Base-by-base conservation (phyloP, 2,113 vertebrate genomes). In the Tragelaphus strepsiceros region DNA sequence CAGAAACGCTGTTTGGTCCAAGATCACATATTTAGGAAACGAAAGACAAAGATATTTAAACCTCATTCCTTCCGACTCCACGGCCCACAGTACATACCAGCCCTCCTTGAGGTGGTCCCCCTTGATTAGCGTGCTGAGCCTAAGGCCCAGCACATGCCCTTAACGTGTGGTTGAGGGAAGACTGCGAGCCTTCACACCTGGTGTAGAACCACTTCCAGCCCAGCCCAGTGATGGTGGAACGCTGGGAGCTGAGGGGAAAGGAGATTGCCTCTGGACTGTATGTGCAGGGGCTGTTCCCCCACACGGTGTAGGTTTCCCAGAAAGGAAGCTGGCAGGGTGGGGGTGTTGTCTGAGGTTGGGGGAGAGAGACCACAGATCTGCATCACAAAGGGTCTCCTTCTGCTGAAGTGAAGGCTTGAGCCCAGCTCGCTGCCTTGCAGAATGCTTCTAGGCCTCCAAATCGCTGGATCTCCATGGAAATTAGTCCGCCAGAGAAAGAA, bases 401-500 rank as follows among this genome's bases (percentile, higher is more conserved):
- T 46, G 30, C 17, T 17, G 43, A 77, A 56, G 51, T 9, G 61
- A 56, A 46, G 77, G 82, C 96, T 82, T 30, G 61, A 82, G 46
- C 84, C 24, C 64, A 54, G 88, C 53, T 64, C 11, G 59, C 54
- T 39, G 95, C 83, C 80, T 94, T 56, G 49, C 80, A 89, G 94
- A 78, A 98, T 64, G 80, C 92, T 96, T 83, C 62, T 28, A 97
- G 88, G 94, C 35, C 94, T 98, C 98, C 88, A 98, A 97, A 95
- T 54, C 96, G 97, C 97, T 98, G 95, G 32, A 97, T 99, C 98
- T 98, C 98, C 99, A 98, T 98, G 98, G 99, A 98, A 98, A 98
- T 98, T 94, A 88, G 81, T 87, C 97, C 86, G 85, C 61, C 7
- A 90, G 88, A 98, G 93, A 97, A 95, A 98, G 86, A 92, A 98